Conservation (phyloP, 2,113 vertebrate genomes). For the human region DNA sequence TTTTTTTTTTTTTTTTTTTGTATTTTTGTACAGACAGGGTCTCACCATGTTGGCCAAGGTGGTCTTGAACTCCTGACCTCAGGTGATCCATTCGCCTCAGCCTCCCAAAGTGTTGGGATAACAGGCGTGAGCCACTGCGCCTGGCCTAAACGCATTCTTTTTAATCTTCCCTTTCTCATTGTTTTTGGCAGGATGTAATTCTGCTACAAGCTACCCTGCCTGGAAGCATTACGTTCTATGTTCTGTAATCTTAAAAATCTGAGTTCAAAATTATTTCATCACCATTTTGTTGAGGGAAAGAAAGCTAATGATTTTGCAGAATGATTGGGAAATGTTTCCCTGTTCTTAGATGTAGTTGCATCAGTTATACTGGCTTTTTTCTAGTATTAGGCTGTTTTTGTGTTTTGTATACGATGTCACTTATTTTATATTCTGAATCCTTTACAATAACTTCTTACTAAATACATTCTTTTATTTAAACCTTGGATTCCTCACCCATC, state of each 20-base stretch:
- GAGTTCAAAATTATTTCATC: not conserved
- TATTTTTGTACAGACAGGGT: too few species aligned
- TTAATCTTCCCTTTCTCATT: not conserved
- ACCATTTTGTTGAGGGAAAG: not conserved
- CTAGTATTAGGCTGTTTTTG: not conserved
- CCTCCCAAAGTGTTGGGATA: too few species aligned
- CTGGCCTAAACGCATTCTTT: not conserved
- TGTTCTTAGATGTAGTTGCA: not conserved
- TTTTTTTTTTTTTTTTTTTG: too few species aligned
- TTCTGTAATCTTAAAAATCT: not conserved
- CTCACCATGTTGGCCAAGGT: too few species aligned
- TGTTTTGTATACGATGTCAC: not conserved
- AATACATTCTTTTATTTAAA: not conserved
- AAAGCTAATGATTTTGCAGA: not conserved
- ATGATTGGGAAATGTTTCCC: not conserved
- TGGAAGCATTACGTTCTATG: not conserved
- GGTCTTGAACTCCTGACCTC: too few species aligned
- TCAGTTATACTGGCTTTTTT: not conserved
- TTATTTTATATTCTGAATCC: not conserved
- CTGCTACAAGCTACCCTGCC: not conserved
- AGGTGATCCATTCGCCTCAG: too few species aligned
- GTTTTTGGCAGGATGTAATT: not conserved
- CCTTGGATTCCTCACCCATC: not conserved
- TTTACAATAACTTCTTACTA: not conserved
- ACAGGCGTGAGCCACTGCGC: too few species aligned